phyloP scores from a whole-genome alignment of 35 echinoderm and acorn worm species.

The Apostichopus californicus region DNA sequence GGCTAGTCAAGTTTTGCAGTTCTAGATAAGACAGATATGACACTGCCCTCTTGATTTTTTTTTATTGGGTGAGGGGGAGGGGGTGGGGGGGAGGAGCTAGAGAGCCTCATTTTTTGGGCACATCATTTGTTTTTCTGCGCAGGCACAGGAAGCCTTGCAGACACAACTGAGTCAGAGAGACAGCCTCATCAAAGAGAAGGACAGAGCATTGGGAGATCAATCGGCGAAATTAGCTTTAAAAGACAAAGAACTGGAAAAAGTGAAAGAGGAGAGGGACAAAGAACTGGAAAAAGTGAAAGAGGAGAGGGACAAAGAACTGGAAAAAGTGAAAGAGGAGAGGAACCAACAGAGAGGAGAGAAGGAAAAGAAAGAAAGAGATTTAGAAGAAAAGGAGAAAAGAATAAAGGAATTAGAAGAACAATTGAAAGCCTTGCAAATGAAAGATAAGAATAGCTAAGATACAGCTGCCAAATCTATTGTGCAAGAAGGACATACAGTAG shows the following conservation, averaged over 20 bases:
- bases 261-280: neutral
- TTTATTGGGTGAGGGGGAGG: too few species aligned
- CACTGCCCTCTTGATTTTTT: too few species aligned
- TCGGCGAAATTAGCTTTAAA: neutral
- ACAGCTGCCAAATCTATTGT: neutral
- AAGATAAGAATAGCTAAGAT: neutral
- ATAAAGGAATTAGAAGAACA: neutral
- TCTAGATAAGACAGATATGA: too few species aligned
- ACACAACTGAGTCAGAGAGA: neutral
- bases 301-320: constrained; percentile 9
- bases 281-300: neutral
- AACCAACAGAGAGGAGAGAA: neutral
- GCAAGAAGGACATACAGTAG: too few species aligned
- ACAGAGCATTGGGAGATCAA: neutral
- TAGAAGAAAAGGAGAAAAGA: neutral
- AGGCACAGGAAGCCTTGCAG: constrained; percentile 1
- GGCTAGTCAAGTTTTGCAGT: too few species aligned
- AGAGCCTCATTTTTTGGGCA: neutral
- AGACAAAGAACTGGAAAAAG: neutral
- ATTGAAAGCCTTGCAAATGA: neutral
- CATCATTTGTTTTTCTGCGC: neutral
- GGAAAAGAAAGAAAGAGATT: neutral
- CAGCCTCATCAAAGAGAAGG: neutral
- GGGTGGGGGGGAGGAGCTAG: neutral
- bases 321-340: too few species aligned